These are phyloP conservation scores for Cerceris rybyensis DNA, from an alignment of 2,888 invertebrate species.

Conservation along the genomic window DNA sequence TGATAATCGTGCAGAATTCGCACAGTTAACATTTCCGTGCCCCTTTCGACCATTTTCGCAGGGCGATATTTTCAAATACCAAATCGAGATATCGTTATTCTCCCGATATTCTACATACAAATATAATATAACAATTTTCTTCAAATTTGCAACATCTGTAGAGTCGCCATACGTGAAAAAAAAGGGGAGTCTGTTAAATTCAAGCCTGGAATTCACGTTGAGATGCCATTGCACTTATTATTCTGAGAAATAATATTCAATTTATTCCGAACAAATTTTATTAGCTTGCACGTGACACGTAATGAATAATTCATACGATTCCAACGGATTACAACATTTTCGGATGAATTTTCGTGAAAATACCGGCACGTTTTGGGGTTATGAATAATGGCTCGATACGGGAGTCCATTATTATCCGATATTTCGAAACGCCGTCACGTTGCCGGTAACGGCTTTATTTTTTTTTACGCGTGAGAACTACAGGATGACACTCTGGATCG, in stretches of 20 bases:
- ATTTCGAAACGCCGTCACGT: conserved; percentile 3
- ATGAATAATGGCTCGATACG: conserved; percentile 2
- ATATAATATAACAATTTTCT: background rate
- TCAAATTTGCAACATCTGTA: background rate
- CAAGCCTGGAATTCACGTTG: too few species aligned
- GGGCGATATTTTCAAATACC: background rate
- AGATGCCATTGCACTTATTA: background rate
- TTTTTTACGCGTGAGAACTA: background rate
- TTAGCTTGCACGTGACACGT: background rate
- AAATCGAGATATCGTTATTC: background rate
- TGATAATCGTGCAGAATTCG: conserved; percentile 38
- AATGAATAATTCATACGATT: background rate
- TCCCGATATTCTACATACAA: background rate
- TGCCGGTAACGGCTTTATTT: conserved; percentile 7
- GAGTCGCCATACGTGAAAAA: background rate
- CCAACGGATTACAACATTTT: background rate
- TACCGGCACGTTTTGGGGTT: conserved; percentile 3
- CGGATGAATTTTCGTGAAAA: conserved; percentile 6
- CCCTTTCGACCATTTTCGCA: conserved; percentile 11
- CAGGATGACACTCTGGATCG: background rate
- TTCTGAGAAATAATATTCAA: background rate
- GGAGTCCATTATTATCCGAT: conserved; percentile 6
- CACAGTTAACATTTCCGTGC: conserved; percentile 20
- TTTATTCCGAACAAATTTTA: background rate
- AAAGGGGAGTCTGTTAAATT: too few species aligned